Evolutionary conservation across 2,113 vertebrate genomes (phyloP).

Genomic region (Xiphorhynchus elegans): DNA sequence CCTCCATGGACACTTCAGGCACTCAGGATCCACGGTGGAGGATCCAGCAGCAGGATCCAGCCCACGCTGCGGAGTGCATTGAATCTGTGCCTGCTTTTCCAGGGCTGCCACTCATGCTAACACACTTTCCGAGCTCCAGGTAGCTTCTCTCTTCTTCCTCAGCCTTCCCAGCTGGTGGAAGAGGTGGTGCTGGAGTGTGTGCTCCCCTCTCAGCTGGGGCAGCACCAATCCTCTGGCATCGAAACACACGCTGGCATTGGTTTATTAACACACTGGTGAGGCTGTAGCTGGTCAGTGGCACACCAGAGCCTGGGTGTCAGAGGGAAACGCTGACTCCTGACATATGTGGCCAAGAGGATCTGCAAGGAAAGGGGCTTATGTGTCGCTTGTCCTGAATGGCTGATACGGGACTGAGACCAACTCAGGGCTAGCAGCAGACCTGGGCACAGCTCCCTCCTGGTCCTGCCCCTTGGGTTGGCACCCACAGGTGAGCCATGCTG

Average conservation of each 20-base stretch:
- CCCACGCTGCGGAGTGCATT: not conserved
- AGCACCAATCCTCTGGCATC: not conserved
- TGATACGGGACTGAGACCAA: accelerated
- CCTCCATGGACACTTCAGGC: not conserved
- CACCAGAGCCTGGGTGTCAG: not conserved
- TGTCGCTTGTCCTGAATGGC: not conserved
- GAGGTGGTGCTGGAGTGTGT: not conserved
- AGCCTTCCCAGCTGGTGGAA: not conserved
- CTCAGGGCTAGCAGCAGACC: not conserved
- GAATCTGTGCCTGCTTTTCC: not conserved
- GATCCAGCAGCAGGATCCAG: conserved; percentile 40
- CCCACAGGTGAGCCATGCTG: accelerated
- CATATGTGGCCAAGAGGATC: not conserved
- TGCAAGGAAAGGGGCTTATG: not conserved
- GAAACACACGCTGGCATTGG: not conserved
- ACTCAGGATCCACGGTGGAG: not conserved
- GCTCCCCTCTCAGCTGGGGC: not conserved
- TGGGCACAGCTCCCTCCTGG: not conserved
- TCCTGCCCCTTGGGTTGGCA: not conserved
- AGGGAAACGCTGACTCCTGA: not conserved
- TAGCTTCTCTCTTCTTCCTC: not conserved
- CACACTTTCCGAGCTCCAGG: not conserved
- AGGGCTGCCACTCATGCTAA: not conserved
- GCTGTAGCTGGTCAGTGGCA: not conserved
- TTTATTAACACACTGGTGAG: not conserved